These are phyloP conservation scores for Natrix natrix DNA, from an alignment of 2,797 vertebrate genomes.

Conservation along the genomic window DNA sequence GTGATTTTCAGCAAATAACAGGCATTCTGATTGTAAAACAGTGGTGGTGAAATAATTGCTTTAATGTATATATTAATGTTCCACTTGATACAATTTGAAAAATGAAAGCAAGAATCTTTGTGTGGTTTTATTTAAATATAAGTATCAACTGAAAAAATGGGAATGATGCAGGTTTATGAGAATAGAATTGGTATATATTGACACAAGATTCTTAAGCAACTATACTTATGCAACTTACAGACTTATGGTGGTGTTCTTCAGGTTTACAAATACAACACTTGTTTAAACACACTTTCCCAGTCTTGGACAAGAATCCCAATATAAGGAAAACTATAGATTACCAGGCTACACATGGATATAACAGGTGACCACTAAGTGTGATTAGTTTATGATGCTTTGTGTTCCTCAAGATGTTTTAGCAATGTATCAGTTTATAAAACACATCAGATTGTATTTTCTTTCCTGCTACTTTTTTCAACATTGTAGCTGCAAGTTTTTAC, in stretches of 20 bases:
- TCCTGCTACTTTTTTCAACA: background rate
- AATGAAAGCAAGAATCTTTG: background rate
- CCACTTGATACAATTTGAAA: background rate
- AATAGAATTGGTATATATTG: background rate
- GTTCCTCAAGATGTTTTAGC: background rate
- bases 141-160: background rate
- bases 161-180: background rate
- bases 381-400: background rate
- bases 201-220: background rate
- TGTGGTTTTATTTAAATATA: background rate
- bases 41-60: background rate
- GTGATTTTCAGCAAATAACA: background rate
- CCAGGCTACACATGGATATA: background rate
- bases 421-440: background rate
- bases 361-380: background rate
- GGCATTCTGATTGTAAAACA: background rate
- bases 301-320: background rate
- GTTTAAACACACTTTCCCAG: background rate
- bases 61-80: background rate
- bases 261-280: background rate
- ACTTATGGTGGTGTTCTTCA: background rate
- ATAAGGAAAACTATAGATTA: background rate
- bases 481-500: background rate
- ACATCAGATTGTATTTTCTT: background rate
- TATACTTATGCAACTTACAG: background rate